Evolutionary conservation across 2,113 vertebrate genomes (phyloP).

Genomic region (Ageneiosus marmoratus): DNA sequence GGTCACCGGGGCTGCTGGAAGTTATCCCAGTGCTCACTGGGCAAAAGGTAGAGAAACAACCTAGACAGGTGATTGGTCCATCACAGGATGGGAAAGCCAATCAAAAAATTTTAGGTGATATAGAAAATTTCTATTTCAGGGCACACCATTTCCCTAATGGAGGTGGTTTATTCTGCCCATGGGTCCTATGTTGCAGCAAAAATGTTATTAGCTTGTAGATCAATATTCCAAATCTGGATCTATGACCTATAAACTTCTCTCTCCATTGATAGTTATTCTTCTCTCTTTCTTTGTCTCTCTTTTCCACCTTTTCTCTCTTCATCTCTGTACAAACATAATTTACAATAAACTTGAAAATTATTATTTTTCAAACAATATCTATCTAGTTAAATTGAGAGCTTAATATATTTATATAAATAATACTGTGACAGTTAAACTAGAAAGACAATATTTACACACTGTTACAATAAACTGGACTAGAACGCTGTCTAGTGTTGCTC

Average conservation of each 20-base stretch:
- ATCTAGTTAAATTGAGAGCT: not conserved
- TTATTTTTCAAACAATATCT: not conserved
- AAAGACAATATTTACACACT: not conserved
- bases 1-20: too few relatives aligned
- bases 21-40: too few relatives aligned
- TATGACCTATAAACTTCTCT: not conserved
- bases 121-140: too few relatives aligned
- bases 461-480: not conserved
- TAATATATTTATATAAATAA: not conserved
- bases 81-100: too few relatives aligned
- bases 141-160: too few relatives aligned
- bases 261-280: not conserved
- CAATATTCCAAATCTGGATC: not conserved
- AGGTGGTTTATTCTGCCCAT: not conserved
- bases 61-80: too few relatives aligned
- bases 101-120: too few relatives aligned
- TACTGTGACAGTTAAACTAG: not conserved
- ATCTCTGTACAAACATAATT: not conserved
- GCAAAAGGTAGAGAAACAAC: too few relatives aligned
- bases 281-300: not conserved
- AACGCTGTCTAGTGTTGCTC: conserved; percentile 14
- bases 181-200: not conserved
- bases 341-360: not conserved
- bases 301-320: not conserved
- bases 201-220: not conserved